phyloP scores from a whole-genome alignment of 2,113 vertebrate genomes.

The Paraplagusia blochii region DNA sequence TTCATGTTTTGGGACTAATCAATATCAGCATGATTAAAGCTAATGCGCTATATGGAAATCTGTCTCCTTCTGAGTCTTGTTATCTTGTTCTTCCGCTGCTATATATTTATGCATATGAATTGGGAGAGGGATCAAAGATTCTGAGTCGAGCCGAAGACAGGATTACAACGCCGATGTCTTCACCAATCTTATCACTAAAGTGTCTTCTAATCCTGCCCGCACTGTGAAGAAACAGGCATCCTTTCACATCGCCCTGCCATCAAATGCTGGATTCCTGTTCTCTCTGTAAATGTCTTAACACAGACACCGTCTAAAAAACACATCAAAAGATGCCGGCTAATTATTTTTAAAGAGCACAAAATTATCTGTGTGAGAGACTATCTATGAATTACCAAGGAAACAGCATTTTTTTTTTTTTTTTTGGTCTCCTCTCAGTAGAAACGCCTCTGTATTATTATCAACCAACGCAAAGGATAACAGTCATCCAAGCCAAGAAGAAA shows the following conservation, averaged over 20 bases:
- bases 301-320: constrained; percentile 18
- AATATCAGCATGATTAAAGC: constrained; percentile 45
- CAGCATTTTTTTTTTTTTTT: neutral
- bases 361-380: constrained; percentile 27
- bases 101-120: constrained; percentile 45
- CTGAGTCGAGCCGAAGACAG: constrained; percentile 39
- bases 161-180: constrained; percentile 43
- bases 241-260: constrained; percentile 8
- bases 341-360: constrained; percentile 34
- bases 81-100: constrained; percentile 42
- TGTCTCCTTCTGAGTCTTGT: constrained; percentile 18
- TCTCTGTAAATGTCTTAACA: constrained; percentile 30
- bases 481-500: neutral
- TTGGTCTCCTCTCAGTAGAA: constrained; percentile 8
- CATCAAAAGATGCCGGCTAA: constrained; percentile 30
- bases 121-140: constrained; percentile 52
- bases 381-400: constrained; percentile 33
- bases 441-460: constrained; percentile 6
- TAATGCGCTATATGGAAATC: constrained; percentile 29
- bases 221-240: constrained; percentile 24
- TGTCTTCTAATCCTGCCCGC: constrained; percentile 43
- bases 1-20: constrained; percentile 58
- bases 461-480: constrained; percentile 20
- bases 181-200: constrained; percentile 47
- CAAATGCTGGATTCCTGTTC: constrained; percentile 15